Evolutionary conservation across 2,113 vertebrate species (phyloP), one percentile per base, ranked within the genome.

Genomic region (Heteronetta atricapilla): DNA sequence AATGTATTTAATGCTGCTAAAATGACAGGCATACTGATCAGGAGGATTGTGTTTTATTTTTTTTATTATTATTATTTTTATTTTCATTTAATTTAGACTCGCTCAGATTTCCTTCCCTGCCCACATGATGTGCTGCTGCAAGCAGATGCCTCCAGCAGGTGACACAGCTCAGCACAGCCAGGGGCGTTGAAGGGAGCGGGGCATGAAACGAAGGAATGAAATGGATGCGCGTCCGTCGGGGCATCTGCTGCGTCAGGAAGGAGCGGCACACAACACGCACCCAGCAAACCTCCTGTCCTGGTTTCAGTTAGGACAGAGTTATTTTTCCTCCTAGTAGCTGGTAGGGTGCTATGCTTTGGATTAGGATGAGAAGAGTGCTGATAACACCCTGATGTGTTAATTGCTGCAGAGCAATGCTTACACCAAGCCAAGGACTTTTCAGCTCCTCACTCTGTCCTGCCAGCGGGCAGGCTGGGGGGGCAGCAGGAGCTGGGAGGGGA

Each of bases 1-100:
- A 85, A 89, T 94, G 44, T 38, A 40, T 78, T 93, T 75, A 81
- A 15, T 62, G 66, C 84, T 0, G 4, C 90, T 40, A 56, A 91
- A 92, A 88, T 88, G 95, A 93, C 95, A 90, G 90, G 88, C 91
- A 84, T 72, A 20, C 93, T 88, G 93, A 97, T 96, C 86, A 48
- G 83, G 88, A 50, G 95, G 73, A 84, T 78, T 86, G 88, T 14
- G 29, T 46, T 92, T 89, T 89, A 48, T 79, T 83, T 94, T 95
- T 76, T 72, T n/a, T n/a, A n/a, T n/a, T n/a, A n/a, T n/a, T n/a
- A n/a, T n/a, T n/a, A 20, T 42, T 90, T 81, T 84, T n/a, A 26
- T 42, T 90, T 77, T 84, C 85, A 82, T 89, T 74, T 25, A 59
- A 68, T 91, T 91, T 91, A 40, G 28, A 11, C 67, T 74, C 5